Evolutionary conservation across 2,797 vertebrate species (phyloP).

Genomic region (Enteromius afrohamiltoni): DNA sequence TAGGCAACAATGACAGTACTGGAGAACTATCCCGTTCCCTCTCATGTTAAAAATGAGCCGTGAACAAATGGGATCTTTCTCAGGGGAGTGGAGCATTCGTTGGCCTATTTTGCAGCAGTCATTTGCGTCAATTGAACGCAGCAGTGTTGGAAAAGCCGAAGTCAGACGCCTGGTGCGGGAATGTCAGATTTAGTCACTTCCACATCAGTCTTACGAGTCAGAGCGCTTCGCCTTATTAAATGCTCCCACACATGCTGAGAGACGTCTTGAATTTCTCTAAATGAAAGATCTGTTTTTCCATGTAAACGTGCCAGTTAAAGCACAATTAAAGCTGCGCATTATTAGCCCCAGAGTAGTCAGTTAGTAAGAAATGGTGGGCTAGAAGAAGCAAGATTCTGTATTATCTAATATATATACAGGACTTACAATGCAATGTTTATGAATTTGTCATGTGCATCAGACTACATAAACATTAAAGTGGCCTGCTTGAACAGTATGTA

Average conservation of each 20-base stretch:
- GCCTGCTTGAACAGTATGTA: constrained; percentile 19
- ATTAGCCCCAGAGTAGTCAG: background rate
- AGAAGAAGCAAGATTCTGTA: background rate
- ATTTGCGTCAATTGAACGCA: constrained; percentile 16
- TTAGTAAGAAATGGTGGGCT: background rate
- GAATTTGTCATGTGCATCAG: background rate
- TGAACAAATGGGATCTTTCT: constrained; percentile 7
- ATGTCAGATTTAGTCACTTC: constrained; percentile 41
- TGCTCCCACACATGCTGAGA: constrained; percentile 20
- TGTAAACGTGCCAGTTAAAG: constrained; percentile 26
- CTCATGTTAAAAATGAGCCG: constrained; percentile 21
- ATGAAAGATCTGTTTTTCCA: constrained; percentile 38
- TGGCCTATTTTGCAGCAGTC: constrained; percentile 23
- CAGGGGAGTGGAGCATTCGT: constrained; percentile 5
- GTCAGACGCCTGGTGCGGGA: constrained; percentile 26
- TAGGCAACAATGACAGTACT: background rate
- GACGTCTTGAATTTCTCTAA: constrained; percentile 14
- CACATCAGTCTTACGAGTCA: constrained; percentile 21
- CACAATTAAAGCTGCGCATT: constrained; percentile 33
- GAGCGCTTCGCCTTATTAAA: constrained; percentile 6
- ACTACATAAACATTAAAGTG: constrained; percentile 28
- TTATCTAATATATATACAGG: background rate
- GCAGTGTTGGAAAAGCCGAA: constrained; percentile 30
- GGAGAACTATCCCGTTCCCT: background rate
- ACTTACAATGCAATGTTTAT: background rate